Conservation (phyloP, 2,113 vertebrate species). For the Erythrocercus mccallii region DNA sequence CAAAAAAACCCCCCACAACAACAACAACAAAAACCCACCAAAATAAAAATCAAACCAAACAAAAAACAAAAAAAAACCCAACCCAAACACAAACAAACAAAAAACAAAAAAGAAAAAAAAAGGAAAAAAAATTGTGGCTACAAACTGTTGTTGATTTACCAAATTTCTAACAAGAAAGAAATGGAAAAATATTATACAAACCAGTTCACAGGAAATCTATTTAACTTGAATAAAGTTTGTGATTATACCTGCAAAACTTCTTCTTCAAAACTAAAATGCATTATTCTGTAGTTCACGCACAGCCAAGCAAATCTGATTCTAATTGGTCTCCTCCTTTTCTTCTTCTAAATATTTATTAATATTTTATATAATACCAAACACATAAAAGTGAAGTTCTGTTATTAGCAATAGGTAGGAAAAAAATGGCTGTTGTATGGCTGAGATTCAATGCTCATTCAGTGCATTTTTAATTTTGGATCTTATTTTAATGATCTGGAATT, state of each 20-base stretch:
- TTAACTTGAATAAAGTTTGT: background rate
- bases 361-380: background rate
- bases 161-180: background rate
- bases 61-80: background rate
- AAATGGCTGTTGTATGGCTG: background rate
- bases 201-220: background rate
- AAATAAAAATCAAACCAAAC: background rate
- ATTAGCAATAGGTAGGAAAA: background rate
- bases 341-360: background rate
- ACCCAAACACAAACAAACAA: background rate
- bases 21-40: too few species aligned
- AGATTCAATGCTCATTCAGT: background rate
- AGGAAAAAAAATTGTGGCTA: too few species aligned
- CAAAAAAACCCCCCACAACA: background rate
- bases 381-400: background rate
- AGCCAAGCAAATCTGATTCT: background rate
- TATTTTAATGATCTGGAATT: background rate
- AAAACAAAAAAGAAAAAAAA: background rate
- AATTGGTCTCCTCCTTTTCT: background rate
- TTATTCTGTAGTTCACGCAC: background rate
- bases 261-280: background rate
- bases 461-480: background rate
- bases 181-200: background rate
- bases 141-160: background rate
- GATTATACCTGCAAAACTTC: background rate